A percentile compares a stretch with the other conserved stretches of the same genome.
phyloP scores from a whole-genome alignment of 2,888 invertebrate genomes.

The Auanema freiburgensis region DNA sequence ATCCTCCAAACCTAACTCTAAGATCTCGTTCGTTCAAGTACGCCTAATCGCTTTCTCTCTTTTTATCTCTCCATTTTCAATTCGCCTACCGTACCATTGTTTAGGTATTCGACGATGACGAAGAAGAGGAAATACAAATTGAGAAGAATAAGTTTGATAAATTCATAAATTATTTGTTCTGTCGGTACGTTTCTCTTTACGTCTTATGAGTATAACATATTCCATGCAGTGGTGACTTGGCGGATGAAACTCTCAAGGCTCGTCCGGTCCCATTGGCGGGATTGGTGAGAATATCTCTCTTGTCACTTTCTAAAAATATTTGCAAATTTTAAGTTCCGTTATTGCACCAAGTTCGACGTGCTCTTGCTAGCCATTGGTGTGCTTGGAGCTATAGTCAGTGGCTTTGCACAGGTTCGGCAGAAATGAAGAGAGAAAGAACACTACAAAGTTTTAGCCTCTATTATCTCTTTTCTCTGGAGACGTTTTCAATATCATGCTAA shows the following conservation, averaged over 20 bases:
- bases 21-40: too few species aligned
- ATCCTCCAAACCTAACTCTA: too few species aligned
- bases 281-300: conserved; percentile 23
- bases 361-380: conserved; percentile 26
- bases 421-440: conserved; percentile 9
- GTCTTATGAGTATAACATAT: neutral
- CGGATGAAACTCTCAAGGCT: conserved; percentile 33
- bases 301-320: neutral
- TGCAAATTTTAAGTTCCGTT: conserved; percentile 30
- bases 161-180: conserved; percentile 18
- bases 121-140: conserved; percentile 2
- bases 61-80: too few species aligned
- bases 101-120: too few species aligned
- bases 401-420: conserved; percentile 9
- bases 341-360: conserved; percentile 26
- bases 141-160: conserved; percentile 7
- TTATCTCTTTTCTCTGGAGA: conserved; percentile 34
- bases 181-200: conserved; percentile 7
- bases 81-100: too few species aligned
- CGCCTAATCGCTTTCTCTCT: too few species aligned
- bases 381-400: conserved; percentile 21
- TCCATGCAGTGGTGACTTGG: conserved; percentile 36
- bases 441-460: conserved; percentile 21
- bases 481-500: conserved; percentile 28
- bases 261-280: conserved; percentile 40